A percentile compares a stretch with the other conserved stretches of the same genome.
phyloP scores from a whole-genome alignment of 2,888 invertebrate genomes.

The Drosophila niveifrons region DNA sequence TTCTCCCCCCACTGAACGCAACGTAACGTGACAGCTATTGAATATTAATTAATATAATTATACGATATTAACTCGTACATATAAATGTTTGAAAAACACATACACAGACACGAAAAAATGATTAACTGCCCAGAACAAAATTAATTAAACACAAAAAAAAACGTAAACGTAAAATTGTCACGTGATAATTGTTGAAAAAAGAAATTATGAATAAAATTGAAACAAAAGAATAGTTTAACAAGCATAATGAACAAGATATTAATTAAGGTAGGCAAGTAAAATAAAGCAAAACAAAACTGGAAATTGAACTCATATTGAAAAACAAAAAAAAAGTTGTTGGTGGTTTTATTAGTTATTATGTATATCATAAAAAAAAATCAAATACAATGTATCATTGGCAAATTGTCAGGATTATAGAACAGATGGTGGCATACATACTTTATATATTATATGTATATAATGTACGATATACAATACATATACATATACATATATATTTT shows the following conservation, averaged over 20 bases:
- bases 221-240: conserved; percentile 47
- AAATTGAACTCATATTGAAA: conserved; percentile 16
- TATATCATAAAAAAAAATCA: conserved; percentile 29
- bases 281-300: conserved; percentile 24
- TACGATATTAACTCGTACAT: conserved; percentile 61
- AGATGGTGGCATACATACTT: conserved; percentile 24
- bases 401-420: conserved; percentile 64
- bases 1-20: conserved; percentile 21
- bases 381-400: conserved; percentile 66
- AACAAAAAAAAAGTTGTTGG: conserved; percentile 59
- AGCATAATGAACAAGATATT: conserved; percentile 68
- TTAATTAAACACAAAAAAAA: conserved; percentile 61
- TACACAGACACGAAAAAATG: conserved; percentile 24
- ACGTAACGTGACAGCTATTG: conserved; percentile 66
- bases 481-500: conserved; percentile 73
- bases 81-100: conserved; percentile 75
- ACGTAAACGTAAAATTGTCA: conserved; percentile 76
- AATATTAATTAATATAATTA: conserved; percentile 56
- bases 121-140: conserved; percentile 73
- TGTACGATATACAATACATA: conserved; percentile 57
- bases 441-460: conserved; percentile 51
- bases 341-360: conserved; percentile 68
- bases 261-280: conserved; percentile 75
- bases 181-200: conserved; percentile 76
- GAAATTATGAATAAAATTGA: conserved; percentile 24